Evolutionary conservation across 92 coral and sea anemone species (phyloP).

Genomic region (Virgularia gustaviana): DNA sequence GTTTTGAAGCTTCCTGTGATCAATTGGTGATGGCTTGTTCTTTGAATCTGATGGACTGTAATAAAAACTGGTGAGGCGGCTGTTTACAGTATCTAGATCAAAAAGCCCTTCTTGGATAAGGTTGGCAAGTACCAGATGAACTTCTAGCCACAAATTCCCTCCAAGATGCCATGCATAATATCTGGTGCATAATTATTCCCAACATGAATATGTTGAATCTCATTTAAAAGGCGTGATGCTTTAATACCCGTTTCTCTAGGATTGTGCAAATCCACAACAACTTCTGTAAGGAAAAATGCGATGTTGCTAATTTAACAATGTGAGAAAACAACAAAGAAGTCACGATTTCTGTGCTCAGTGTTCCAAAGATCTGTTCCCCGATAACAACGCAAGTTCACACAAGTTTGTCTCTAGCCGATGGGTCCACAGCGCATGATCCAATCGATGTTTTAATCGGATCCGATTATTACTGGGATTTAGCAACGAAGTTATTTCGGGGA

Average conservation of each 20-base stretch:
- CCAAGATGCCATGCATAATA: slow-evolving; percentile 7
- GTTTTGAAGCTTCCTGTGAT: not conserved
- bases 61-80: not conserved
- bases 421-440: too few species aligned
- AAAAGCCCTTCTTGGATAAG: not conserved
- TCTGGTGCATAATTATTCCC: slow-evolving; percentile 7
- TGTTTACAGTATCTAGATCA: not conserved
- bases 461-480: too few species aligned
- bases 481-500: too few species aligned
- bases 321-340: too few species aligned
- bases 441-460: too few species aligned
- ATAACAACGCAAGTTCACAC: too few species aligned
- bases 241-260: not conserved
- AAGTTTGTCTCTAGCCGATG: too few species aligned
- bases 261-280: not conserved
- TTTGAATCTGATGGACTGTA: not conserved
- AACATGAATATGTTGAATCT: slow-evolving; percentile 4
- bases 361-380: too few species aligned
- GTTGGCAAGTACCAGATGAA: not conserved
- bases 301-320: too few species aligned
- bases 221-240: not conserved
- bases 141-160: slow-evolving; percentile 7
- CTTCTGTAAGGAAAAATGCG: too few species aligned
- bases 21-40: not conserved
- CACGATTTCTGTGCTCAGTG: too few species aligned